Evolutionary conservation across 2,888 invertebrate species (phyloP).

Genomic region (Proisotoma minuta): DNA sequence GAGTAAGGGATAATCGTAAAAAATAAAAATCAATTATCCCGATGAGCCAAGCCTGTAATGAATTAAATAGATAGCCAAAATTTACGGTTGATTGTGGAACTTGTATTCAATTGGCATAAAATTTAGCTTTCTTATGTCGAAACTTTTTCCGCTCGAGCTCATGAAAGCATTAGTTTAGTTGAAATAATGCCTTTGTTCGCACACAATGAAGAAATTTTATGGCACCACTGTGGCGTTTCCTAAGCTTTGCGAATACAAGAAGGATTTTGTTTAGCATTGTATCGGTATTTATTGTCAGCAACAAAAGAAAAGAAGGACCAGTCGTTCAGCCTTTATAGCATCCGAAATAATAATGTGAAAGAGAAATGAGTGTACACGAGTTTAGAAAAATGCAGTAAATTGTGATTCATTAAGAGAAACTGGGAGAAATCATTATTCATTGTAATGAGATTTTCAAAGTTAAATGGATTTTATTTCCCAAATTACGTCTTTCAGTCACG

Average conservation of each 20-base stretch:
- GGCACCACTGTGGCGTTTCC: too few relatives aligned
- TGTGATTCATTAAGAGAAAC: slow-evolving; percentile 22
- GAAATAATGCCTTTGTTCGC: not conserved
- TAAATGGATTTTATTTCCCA: slow-evolving; percentile 19
- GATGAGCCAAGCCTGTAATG: slow-evolving; percentile 20
- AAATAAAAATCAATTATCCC: slow-evolving; percentile 26
- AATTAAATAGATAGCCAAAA: slow-evolving; percentile 11
- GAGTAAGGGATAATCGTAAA: slow-evolving; percentile 1
- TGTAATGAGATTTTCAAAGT: slow-evolving; percentile 24
- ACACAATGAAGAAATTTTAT: slow-evolving; percentile 3
- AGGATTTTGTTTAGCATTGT: not conserved
- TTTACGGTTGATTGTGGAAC: too few relatives aligned
- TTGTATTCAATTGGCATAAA: too few relatives aligned
- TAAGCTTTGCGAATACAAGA: too few relatives aligned
- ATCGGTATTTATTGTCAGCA: not conserved
- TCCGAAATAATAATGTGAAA: not conserved
- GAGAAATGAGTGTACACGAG: too few relatives aligned
- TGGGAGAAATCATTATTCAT: slow-evolving; percentile 20
- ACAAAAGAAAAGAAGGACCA: not conserved
- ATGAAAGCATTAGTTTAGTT: not conserved
- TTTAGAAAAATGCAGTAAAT: slow-evolving; percentile 20
- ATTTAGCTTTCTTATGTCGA: too few relatives aligned
- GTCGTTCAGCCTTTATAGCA: not conserved
- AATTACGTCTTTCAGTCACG: too few relatives aligned
- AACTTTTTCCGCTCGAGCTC: not conserved